Percentiles rank a stretch among this genome's conserved stretches.
Conservation (phyloP, 2,888 invertebrate species). For the Carcina quercana region DNA sequence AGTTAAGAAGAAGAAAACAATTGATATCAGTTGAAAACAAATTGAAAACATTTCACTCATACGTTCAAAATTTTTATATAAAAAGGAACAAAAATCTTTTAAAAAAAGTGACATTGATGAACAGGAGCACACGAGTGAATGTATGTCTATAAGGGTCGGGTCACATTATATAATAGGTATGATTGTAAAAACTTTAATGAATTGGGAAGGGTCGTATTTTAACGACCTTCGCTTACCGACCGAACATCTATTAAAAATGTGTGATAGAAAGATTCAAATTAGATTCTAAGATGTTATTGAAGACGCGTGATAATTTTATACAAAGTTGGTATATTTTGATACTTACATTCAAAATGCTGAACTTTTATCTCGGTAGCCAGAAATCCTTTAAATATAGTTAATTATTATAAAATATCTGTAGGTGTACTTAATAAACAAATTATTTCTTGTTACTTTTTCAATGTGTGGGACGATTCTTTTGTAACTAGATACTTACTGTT, state of each 20-base stretch:
- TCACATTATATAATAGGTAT: too few relatives aligned
- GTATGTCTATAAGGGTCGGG: too few relatives aligned
- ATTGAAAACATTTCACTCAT: too few relatives aligned
- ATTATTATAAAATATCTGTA: slow-evolving; percentile 37
- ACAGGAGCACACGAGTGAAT: too few relatives aligned
- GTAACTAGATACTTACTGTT: slow-evolving; percentile 15
- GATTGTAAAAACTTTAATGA: too few relatives aligned
- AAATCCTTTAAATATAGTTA: slow-evolving; percentile 39
- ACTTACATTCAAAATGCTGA: slow-evolving; percentile 46
- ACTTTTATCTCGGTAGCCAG: slow-evolving; percentile 55
- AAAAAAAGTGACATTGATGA: too few relatives aligned
- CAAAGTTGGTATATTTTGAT: slow-evolving; percentile 35
- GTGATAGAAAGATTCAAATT: slow-evolving; percentile 20
- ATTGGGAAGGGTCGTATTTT: too few relatives aligned
- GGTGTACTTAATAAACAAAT: slow-evolving; percentile 18
- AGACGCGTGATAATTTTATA: slow-evolving; percentile 23
- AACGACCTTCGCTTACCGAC: too few relatives aligned
- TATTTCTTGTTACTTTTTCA: slow-evolving; percentile 17
- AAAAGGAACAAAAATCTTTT: too few relatives aligned
- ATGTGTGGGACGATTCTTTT: slow-evolving; percentile 14
- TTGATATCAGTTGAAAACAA: too few relatives aligned
- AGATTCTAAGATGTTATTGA: slow-evolving; percentile 23
- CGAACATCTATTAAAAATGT: slow-evolving; percentile 3
- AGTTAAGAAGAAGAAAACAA: too few relatives aligned
- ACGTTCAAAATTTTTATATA: too few relatives aligned